Percentiles rank a stretch among this genome's conserved stretches.
Evolutionary conservation across 2,113 vertebrate species (phyloP).

Genomic region (Atherinomorus stipes): DNA sequence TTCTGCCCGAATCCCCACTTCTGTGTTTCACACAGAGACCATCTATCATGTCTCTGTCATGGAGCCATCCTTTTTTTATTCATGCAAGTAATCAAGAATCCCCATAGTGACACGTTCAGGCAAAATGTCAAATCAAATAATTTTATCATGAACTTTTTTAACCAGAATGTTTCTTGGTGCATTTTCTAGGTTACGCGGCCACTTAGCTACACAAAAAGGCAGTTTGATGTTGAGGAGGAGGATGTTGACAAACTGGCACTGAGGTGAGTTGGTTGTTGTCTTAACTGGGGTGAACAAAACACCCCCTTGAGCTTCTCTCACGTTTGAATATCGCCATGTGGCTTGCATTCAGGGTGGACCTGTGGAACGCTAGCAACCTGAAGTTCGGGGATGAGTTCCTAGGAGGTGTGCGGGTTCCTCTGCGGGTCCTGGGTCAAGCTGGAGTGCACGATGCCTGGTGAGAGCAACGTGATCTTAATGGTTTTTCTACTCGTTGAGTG

Average conservation of each 20-base stretch:
- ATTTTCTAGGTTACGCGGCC: constrained; percentile 90
- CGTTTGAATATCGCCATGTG: neutral
- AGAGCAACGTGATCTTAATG: constrained; percentile 30
- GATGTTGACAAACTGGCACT: constrained; percentile 97
- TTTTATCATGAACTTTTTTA: neutral
- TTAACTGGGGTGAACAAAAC: neutral
- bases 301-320: neutral
- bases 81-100: neutral
- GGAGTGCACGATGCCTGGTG: constrained; percentile 95
- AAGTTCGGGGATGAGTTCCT: constrained; percentile 98
- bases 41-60: constrained; percentile 51
- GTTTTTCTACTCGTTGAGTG: neutral
- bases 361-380: constrained; percentile 98
- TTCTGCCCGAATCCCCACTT: constrained; percentile 21
- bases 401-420: constrained; percentile 91
- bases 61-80: neutral
- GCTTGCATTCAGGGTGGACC: constrained; percentile 87
- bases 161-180: neutral
- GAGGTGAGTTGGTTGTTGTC: constrained; percentile 80
- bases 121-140: neutral
- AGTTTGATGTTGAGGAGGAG: constrained; percentile 98
- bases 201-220: constrained; percentile 93
- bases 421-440: constrained; percentile 90
- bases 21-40: constrained; percentile 16
- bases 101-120: neutral